Conservation (phyloP, 2,888 invertebrate species). For the Epirrhoe alternata region DNA sequence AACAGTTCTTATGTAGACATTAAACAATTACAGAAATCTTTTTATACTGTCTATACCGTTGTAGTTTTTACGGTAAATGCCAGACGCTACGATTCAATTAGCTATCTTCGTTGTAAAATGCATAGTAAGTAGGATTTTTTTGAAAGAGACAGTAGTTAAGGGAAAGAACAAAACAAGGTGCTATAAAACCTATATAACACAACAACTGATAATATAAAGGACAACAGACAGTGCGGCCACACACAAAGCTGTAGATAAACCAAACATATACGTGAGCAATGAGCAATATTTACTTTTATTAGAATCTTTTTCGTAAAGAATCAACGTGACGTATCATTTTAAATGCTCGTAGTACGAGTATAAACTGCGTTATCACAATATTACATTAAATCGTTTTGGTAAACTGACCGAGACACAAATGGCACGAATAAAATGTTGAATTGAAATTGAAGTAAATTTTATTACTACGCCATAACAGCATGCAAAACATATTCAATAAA, state of each 20-base stretch:
- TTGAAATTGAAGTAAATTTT: constrained; percentile 11
- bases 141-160: no score
- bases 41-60: neutral
- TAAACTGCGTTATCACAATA: neutral
- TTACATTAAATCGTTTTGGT: neutral
- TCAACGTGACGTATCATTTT: constrained; percentile 30
- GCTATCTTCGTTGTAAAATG: neutral
- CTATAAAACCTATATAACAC: neutral
- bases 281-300: constrained; percentile 22
- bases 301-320: constrained; percentile 18
- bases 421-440: neutral
- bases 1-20: neutral
- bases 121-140: neutral
- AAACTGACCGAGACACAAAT: neutral
- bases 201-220: neutral
- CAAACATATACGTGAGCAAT: constrained; percentile 24
- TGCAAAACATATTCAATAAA: constrained; percentile 20
- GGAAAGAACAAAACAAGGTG: neutral
- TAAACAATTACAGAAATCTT: neutral
- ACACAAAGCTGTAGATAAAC: constrained; percentile 10
- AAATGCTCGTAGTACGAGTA: neutral
- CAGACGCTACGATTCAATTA: neutral
- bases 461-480: constrained; percentile 15
- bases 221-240: constrained; percentile 7
- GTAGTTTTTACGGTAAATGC: neutral